Conservation (phyloP, 2,888 invertebrate species). For the Trichogramma evanescens region DNA sequence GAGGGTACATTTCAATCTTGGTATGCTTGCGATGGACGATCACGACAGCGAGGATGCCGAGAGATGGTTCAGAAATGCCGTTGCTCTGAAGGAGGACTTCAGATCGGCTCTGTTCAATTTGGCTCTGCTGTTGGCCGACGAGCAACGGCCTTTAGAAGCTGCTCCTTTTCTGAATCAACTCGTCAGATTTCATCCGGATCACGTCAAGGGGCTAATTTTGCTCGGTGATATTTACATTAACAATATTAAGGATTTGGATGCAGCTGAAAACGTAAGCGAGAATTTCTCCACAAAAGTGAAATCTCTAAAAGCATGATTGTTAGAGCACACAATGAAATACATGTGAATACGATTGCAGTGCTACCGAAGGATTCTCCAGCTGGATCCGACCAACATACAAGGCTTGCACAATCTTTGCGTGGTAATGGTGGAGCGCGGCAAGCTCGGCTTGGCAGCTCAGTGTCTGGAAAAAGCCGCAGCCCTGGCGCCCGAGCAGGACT, state of each 20-base stretch:
- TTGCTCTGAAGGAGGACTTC: conserved; percentile 81
- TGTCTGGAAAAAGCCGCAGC: conserved; percentile 76
- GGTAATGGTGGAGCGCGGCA: conserved; percentile 87
- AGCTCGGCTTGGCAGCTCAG: conserved; percentile 73
- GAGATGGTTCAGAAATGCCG: conserved; percentile 83
- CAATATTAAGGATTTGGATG: conserved; percentile 86
- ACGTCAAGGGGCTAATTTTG: conserved; percentile 87
- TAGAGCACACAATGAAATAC: too few species aligned
- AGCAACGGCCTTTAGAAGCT: conserved; percentile 81
- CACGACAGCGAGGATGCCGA: conserved; percentile 83
- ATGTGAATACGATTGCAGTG: conserved; percentile 56
- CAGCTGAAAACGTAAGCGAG: conserved; percentile 79
- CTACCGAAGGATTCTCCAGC: conserved; percentile 77
- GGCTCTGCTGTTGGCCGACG: conserved; percentile 81
- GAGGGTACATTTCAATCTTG: conserved; percentile 88
- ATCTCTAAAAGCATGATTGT: too few species aligned
- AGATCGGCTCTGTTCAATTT: conserved; percentile 91
- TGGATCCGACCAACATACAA: conserved; percentile 87
- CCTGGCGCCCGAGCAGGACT: conserved; percentile 83
- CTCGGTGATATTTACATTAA: conserved; percentile 95
- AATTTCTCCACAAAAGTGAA: not conserved
- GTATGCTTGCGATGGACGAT: conserved; percentile 96
- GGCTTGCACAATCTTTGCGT: conserved; percentile 94
- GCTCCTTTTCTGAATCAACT: conserved; percentile 87
- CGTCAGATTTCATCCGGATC: conserved; percentile 84